phyloP scores from a whole-genome alignment of 1,140 invertebrate species.

The Eueides isabella region DNA sequence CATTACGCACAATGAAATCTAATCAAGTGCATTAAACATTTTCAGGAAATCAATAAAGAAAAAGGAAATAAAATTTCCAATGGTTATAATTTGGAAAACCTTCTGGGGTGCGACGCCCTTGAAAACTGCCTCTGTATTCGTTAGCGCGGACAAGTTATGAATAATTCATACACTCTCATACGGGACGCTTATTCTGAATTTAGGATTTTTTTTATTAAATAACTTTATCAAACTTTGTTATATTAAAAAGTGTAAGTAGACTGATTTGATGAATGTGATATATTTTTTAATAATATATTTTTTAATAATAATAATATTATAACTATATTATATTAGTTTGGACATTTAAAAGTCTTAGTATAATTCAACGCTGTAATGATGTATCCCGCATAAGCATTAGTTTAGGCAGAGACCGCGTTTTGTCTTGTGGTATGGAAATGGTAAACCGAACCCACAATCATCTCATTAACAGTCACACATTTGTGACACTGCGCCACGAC shows the following conservation, averaged over 20 bases:
- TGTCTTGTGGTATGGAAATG: no score
- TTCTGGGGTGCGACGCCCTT: slow-evolving; percentile 45
- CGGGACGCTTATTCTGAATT: slow-evolving; percentile 36
- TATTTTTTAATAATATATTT: no score
- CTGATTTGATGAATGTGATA: neutral
- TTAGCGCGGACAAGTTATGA: slow-evolving; percentile 53
- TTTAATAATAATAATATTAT: no score
- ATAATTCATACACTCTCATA: slow-evolving; percentile 54
- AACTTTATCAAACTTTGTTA: neutral
- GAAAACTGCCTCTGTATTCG: slow-evolving; percentile 53
- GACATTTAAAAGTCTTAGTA: no score
- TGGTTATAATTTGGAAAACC: slow-evolving; percentile 33
- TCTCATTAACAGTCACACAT: no score
- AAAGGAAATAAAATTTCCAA: slow-evolving; percentile 29
- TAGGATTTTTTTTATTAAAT: slow-evolving; percentile 22
- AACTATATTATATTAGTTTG: no score
- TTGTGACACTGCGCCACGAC: no score
- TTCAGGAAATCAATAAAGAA: neutral
- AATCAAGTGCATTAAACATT: neutral
- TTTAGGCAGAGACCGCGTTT: no score
- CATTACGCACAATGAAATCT: neutral
- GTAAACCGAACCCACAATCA: no score
- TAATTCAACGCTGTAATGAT: no score
- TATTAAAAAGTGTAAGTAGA: neutral
- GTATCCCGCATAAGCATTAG: no score